Evolutionary conservation across 2,888 invertebrate genomes (phyloP).

Genomic region (Pogonocherus hispidulus): DNA sequence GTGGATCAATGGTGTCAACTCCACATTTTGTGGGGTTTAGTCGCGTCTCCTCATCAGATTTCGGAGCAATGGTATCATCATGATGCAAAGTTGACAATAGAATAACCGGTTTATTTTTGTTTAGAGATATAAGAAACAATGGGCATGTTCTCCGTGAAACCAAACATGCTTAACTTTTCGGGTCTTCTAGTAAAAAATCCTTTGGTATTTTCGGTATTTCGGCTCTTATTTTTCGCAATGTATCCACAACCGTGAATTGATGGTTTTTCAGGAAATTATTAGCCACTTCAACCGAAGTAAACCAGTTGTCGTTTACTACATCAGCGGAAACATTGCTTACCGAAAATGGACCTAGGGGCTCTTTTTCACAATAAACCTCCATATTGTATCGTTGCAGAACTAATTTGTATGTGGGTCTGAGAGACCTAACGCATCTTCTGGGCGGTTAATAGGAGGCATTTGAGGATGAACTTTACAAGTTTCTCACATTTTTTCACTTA

Average conservation of each 20-base stretch:
- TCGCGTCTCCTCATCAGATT: conserved; percentile 32
- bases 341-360: background rate
- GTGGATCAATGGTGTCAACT: conserved; percentile 52
- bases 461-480: too few species aligned
- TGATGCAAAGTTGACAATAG: conserved; percentile 40
- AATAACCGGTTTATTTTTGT: conserved; percentile 30
- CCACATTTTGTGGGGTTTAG: conserved; percentile 50
- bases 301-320: conserved; percentile 23
- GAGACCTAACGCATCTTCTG: too few species aligned
- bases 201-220: conserved; percentile 12
- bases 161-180: conserved; percentile 30
- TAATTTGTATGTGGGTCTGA: too few species aligned
- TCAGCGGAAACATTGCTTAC: background rate
- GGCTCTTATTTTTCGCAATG: too few species aligned
- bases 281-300: conserved; percentile 25
- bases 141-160: conserved; percentile 30
- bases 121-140: conserved; percentile 34
- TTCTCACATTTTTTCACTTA: too few species aligned
- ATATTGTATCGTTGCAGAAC: too few species aligned
- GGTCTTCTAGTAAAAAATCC: conserved; percentile 27
- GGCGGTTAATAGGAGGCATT: too few species aligned
- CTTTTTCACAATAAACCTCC: background rate
- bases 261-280: conserved; percentile 32
- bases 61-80: conserved; percentile 36
- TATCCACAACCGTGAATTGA: conserved; percentile 26